Base-by-base conservation (phyloP, 2,888 invertebrate species). In the Ectemnius lituratus region DNA sequence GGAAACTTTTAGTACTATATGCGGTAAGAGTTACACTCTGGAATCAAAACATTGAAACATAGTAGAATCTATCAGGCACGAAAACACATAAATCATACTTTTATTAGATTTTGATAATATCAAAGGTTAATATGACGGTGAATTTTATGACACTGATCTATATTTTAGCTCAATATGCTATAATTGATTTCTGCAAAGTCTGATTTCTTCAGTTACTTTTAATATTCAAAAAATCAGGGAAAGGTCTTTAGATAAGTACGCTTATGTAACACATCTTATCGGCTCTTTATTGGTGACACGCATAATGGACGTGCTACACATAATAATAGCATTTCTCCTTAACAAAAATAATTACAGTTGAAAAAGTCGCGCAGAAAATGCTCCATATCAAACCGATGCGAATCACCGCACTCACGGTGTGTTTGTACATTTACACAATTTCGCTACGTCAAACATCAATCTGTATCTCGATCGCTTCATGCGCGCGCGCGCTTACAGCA, bases 221-320 rank as follows among this genome's bases (percentile, higher is more conserved):
- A 23, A 23, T 23, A 23, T 23, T 23, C 3, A 4, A 0, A 11
- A 13, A 23, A 11, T 11, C 18, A 46, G 62, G 27, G 37, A 18
- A 23, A 20, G 37, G 16, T 37, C 37, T 49, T 13, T 70, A 23
- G 16, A 56, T 18, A 27, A 61, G 11, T 6, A 6, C 18, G 4
- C 14, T 27, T 58, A 52, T 13, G 56, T 80, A 80, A 78, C 69
- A 62, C 60, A 80, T 45, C 20, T 73, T 59, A 70, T 58, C 67
- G 58, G 8, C 46, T 80, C 64, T 80, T 80, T 80, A 80, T 80
- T 80, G 28, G 65, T 46, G 73, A 78, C 76, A 72, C 76, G 70
- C 73, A 75, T 72, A 75, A 78, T 76, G 73, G 27, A 72, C 77
- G 72, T 62, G 71, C 62, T 72, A 65, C 47, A 68, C 78, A 73